These are phyloP conservation scores for Alaudala cheleensis DNA, from an alignment of 2,113 vertebrate genomes.

Conservation along the genomic window DNA sequence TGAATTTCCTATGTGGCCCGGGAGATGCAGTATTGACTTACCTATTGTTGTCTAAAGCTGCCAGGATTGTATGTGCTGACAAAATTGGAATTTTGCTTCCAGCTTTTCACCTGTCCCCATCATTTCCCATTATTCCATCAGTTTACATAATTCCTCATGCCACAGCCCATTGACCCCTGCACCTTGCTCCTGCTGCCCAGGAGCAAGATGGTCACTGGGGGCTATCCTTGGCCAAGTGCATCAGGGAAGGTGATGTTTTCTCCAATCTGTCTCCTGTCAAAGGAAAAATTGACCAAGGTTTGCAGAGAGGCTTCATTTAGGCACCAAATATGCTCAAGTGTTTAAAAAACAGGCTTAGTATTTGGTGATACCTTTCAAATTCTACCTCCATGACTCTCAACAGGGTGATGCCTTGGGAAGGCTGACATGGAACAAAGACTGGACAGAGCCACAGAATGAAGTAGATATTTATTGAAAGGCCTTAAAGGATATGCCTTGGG, in stretches of 20 bases:
- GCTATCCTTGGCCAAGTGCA: neutral
- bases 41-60: neutral
- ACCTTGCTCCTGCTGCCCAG: neutral
- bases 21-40: neutral
- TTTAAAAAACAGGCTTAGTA: neutral
- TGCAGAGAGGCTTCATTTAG: neutral
- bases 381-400: neutral
- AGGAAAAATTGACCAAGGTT: neutral
- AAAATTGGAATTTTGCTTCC: neutral
- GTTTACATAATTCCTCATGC: neutral
- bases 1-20: neutral
- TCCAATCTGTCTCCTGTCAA: neutral
- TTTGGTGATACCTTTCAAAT: neutral
- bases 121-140: neutral
- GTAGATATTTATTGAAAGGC: neutral
- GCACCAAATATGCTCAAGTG: neutral
- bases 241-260: neutral
- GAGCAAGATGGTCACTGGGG: neutral
- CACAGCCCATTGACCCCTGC: neutral
- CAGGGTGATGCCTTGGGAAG: neutral
- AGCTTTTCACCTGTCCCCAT: neutral
- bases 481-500: neutral
- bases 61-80: neutral
- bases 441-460: neutral
- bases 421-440: neutral